Evolutionary conservation across 2,888 invertebrate genomes (phyloP), one percentile per base, ranked within the genome.

Genomic region (Brenthis hecate): DNA sequence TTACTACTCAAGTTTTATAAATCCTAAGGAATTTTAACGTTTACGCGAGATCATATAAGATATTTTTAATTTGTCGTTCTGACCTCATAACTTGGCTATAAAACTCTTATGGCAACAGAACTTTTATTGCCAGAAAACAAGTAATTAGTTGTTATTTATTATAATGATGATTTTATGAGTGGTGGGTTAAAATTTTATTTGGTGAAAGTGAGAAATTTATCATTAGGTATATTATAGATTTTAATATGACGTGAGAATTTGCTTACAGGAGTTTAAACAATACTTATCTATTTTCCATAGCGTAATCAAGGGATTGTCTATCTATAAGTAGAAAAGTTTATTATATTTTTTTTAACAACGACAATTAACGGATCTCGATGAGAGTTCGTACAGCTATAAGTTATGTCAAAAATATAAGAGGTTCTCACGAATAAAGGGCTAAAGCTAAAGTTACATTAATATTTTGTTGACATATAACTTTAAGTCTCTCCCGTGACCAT

Each of bases 81-180:
- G 73, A 73, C 73, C 73, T 72, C 69, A 68, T 72, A 72, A 73
- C 65, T 47, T 16, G 56, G 60, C 48, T 62, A 69, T 73, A 70
- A 72, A 67, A 58, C 57, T 51, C 50, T 47, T 60, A 63, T 65
- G 61, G 65, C 61, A 60, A 68, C 66, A 74, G 51, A 69, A 65
- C 66, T 62, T 72, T 73, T 73, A 72, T 66, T 65, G 55, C 63
- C 61, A 65, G 47, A 70, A 69, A 69, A 69, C 63, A 66, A 67
- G 51, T 71, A 74, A 74, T 75, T 73, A 73, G 28, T 56, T 43
- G 55, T 71, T 69, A 73, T 75, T 75, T 75, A 75, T 71, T 67
- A 62, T 72, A 54, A 66, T 58, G 51, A 60, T 63, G 54, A 32
- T 70, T 66, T 71, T 71, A 69, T 65, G 36, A 51, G 48, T 65